These are phyloP conservation scores for Scylla paramamosain DNA, from an alignment of 1,140 invertebrate species.

Conservation along the genomic window DNA sequence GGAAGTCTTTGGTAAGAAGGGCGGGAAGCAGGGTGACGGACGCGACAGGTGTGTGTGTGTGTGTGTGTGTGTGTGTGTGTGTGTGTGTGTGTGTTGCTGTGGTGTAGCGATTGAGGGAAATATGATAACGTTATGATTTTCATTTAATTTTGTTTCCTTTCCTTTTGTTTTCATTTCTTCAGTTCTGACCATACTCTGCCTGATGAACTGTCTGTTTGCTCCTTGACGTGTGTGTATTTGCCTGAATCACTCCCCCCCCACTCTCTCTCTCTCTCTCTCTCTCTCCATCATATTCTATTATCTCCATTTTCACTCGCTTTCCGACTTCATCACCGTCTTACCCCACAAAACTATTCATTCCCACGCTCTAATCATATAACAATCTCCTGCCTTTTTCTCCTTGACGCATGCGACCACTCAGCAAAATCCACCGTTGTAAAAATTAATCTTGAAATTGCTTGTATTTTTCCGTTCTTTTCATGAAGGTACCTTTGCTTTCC, in stretches of 20 bases:
- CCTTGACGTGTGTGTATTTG: not conserved
- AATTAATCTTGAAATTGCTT: no score
- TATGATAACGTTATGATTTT: not conserved
- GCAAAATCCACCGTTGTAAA: no score
- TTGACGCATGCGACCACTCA: no score
- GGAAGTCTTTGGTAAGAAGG: no score
- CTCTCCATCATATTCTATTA: not conserved
- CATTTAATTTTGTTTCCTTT: not conserved
- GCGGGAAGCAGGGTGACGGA: no score
- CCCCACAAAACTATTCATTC: no score
- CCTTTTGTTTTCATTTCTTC: not conserved
- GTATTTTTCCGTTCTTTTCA: no score
- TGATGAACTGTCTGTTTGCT: not conserved
- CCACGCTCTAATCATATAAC: no score
- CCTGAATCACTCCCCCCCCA: not conserved
- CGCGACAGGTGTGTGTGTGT: not conserved
- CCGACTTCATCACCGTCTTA: not conserved
- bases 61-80: conserved; percentile 25
- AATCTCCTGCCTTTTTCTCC: no score
- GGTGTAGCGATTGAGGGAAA: not conserved
- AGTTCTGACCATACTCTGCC: not conserved
- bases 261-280: conserved; percentile 29
- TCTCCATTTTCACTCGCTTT: not conserved
- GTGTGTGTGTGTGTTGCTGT: not conserved
- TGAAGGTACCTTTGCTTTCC: no score